These are phyloP conservation scores for Athene noctua DNA, from an alignment of 2,113 vertebrate species.

Conservation along the genomic window DNA sequence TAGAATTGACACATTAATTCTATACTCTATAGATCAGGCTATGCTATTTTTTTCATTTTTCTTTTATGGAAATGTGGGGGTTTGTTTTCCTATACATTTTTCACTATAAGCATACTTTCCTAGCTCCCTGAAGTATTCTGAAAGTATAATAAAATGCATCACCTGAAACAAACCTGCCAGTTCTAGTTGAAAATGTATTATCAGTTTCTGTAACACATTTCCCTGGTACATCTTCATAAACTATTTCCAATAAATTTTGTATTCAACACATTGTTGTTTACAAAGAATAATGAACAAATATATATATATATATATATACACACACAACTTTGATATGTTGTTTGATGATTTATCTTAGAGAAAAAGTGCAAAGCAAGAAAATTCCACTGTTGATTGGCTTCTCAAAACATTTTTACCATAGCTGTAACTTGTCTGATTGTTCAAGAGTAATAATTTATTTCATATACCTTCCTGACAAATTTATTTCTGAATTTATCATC, in stretches of 20 bases:
- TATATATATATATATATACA: not conserved
- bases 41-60: accelerated
- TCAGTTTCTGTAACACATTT: not conserved
- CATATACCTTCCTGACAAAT: not conserved
- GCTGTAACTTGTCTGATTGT: not conserved
- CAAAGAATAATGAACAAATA: not conserved
- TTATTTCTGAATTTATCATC: not conserved
- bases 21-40: not conserved
- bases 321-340: not conserved
- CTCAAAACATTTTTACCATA: not conserved
- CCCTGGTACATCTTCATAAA: not conserved
- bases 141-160: not conserved
- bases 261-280: not conserved
- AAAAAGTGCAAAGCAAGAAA: not conserved
- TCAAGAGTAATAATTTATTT: not conserved
- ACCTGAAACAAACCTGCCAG: not conserved
- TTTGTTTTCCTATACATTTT: not conserved
- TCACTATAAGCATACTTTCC: not conserved
- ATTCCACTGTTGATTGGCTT: not conserved
- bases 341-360: not conserved
- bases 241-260: not conserved
- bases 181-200: not conserved
- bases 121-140: not conserved
- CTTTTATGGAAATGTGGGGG: not conserved
- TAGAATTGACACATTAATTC: not conserved